Base-by-base conservation (phyloP, 2,113 vertebrate species). In the Antennarius striatus region DNA sequence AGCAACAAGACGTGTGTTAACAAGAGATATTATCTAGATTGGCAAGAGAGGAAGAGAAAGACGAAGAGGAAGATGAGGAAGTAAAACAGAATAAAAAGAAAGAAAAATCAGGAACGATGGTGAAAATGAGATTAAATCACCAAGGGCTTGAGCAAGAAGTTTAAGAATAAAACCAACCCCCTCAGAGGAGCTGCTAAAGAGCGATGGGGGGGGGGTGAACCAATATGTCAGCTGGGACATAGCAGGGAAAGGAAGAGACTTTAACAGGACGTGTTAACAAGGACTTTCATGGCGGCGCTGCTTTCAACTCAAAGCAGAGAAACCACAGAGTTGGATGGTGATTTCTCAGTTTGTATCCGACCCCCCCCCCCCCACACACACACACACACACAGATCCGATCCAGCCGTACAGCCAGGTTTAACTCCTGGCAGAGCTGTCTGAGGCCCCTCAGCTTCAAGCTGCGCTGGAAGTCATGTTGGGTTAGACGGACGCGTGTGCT, bases 251-350 rank as follows among this genome's bases (percentile, higher is more conserved):
- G 50, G 59, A 56, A 28, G 32, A 45, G 22, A 51, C 17, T 77
- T 81, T 59, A 75, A 77, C 72, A 70, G 80, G 71, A 88, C 42
- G 56, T 80, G 84, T 90, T 88, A 86, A 90, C 88, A 86, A 81
- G 79, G 56, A 77, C 49, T 68, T 88, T 79, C 32, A 56, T 53
- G 8, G 60, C 49, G 65, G 57, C 10, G 13, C 77, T 75, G 36
- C 51, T 56, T 56, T 87, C 61, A 56, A 22, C 42, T 63, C 62
- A 50, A 68, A 78, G 71, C 29, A 61, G 0, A 28, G 60, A 77
- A 84, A 75, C 84, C 86, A 64, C 83, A 85, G 75, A 70, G 36
- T 22, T 73, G 71, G 59, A 73, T 71, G 29, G 54, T 43, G 73
- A 71, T 87, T 79, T 73, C 63, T 81, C 65, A 66, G 76, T 42